Base-by-base conservation (phyloP, 2,888 invertebrate species). In the Campoplex capitator region DNA sequence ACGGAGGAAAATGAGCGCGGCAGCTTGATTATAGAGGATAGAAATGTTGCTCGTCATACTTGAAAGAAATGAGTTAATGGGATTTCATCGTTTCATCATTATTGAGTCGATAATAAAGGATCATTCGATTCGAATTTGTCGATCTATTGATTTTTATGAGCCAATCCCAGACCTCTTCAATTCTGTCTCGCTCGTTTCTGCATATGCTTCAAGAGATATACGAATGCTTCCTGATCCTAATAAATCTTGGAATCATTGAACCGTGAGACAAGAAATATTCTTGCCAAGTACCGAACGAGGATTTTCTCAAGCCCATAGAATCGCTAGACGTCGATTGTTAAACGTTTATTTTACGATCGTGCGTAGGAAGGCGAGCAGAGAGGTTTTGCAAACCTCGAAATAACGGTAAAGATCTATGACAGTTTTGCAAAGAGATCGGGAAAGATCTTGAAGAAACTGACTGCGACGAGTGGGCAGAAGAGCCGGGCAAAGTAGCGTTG, bases 401-500 rank as follows among this genome's bases (percentile, higher is more conserved):
- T 80, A 80, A 80, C 80, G 45, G 79, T 78, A 56, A 68, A 67
- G 48, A 45, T 74, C 67, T 67, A 48, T 75, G 76, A 77, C 73
- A 77, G 74, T 81, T 78, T 77, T 62, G 62, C 81, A 32, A 77
- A 77, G 73, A 38, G 71, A 73, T 67, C 76, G 58, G 18, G 74
- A 77, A 73, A 48, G 71, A 73, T 73, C 76, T 68, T 71, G 48
- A 28, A 81, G 58, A 74, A 38, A 73, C 45, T 42, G 42, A 23
- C 18, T 38, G 23, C n/a, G 23, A 68, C 42, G 80, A 67, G 86
- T 86, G 86, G 86, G 86, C 76, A 56, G 86, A 42, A 13, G 13
- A 54, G 56, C 62, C 58, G 32, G 18, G 58, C 18, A 35, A 65
- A 48, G 56, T 77, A 23, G 23, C 35, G 62, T 62, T 54, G 38